Evolutionary conservation across 1,140 invertebrate genomes (phyloP).

Genomic region (Euglossa dilemma): DNA sequence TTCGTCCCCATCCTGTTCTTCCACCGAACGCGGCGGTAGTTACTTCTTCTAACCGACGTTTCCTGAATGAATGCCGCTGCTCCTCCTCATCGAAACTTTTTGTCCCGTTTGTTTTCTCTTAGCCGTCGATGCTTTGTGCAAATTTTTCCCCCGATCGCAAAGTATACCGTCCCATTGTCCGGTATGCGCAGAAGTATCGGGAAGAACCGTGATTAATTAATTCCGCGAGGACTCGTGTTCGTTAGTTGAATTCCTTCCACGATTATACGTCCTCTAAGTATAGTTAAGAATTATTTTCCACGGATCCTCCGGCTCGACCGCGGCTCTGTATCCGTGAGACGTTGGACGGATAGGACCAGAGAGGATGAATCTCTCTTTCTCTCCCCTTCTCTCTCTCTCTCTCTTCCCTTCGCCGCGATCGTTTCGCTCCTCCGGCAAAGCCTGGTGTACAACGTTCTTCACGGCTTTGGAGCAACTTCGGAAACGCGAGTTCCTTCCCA

Average conservation of each 20-base stretch:
- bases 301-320: background rate
- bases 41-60: slow-evolving; percentile 49
- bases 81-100: slow-evolving; percentile 50
- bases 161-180: slow-evolving; percentile 7
- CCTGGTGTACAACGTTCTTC: background rate
- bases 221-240: background rate
- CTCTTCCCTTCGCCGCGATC: no score
- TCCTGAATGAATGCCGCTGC: slow-evolving; percentile 54
- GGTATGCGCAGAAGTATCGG: no score
- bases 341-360: no score
- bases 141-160: slow-evolving; percentile 52
- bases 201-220: background rate
- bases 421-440: background rate
- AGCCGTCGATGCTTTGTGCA: slow-evolving; percentile 40
- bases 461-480: slow-evolving; percentile 48
- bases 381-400: no score
- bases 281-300: background rate
- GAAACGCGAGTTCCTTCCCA: slow-evolving; percentile 41
- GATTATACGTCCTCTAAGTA: background rate
- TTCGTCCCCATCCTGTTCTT: slow-evolving; percentile 25
- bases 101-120: slow-evolving; percentile 23
- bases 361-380: no score
- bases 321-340: no score
- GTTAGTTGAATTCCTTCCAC: background rate
- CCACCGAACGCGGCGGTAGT: slow-evolving; percentile 9